Conservation (phyloP, 2,797 vertebrate genomes). For the Potorous gilbertii region DNA sequence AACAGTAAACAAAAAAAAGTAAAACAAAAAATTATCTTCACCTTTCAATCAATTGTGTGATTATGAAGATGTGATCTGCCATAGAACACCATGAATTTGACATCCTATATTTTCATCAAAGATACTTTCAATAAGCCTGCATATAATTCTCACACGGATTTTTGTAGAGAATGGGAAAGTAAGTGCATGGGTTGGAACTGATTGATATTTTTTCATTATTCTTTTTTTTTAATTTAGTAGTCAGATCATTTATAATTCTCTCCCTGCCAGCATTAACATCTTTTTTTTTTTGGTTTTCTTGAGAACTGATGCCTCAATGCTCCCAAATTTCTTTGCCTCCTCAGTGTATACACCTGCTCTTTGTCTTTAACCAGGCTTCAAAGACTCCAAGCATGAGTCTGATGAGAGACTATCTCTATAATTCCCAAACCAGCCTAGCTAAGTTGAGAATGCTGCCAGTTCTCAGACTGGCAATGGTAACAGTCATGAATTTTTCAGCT, state of each 20-base stretch:
- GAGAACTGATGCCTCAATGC: neutral
- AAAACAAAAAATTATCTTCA: neutral
- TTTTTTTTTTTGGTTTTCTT: neutral
- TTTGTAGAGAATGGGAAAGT: neutral
- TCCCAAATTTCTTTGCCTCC: neutral
- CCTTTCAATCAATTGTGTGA: neutral
- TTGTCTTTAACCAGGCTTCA: neutral
- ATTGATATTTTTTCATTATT: neutral
- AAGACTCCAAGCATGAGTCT: neutral
- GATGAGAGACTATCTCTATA: neutral
- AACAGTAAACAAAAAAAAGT: neutral
- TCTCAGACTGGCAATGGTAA: neutral
- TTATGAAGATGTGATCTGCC: neutral
- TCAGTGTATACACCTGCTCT: neutral
- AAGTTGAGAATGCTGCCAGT: neutral
- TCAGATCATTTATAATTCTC: neutral
- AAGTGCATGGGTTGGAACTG: neutral
- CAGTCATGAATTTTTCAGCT: neutral
- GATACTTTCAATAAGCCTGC: neutral
- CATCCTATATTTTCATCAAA: neutral
- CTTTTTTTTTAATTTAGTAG: neutral
- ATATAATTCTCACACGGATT: neutral
- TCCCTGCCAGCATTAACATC: neutral
- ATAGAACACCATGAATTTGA: neutral
- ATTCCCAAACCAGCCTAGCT: neutral